Evolutionary conservation across 2,113 vertebrate species (phyloP), one percentile per base, ranked within the genome.

Genomic region (Peromyscus californicus): DNA sequence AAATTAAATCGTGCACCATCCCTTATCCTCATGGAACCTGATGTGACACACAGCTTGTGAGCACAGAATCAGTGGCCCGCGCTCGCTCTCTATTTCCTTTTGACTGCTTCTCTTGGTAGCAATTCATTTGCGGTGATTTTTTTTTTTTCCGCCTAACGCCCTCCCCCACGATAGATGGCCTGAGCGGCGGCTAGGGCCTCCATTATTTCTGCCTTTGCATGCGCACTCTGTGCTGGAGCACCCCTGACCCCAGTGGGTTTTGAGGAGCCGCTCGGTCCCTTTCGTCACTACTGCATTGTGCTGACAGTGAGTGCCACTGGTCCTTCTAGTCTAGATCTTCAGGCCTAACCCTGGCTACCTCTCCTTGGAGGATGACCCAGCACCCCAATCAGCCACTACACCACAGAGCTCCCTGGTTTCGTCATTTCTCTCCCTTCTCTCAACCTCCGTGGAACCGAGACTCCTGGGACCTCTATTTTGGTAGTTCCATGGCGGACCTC

Each of bases 41-140:
- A 65, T 8, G 0, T 48, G 59, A 54, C 2, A 61, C 6, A 0
- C 16, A 17, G 61, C 2, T 17, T 39, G 0, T 12, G 67, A 54
- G 42, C 3, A 1, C 51, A 61, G 61, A 57, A 39, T 86, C 57
- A 2, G 26, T 13, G 63, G 39, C 36, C 48, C 42, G 1, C 42
- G 5, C 57, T 61, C 79, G 5, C 57, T 61, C 79, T 63, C 92
- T 70, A 0, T 48, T 69, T 76, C 10, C 36, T 70, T 67, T 61
- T 29, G 10, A 26, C 24, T 36, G 22, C 26, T n/a, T 5, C 26
- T 83, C 15, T 87, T 39, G 39, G n/a, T 59, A 21, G 51, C 45
- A 80, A 63, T 76, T 69, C 36, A 12, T 57, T 75, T 75, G 7
- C 61, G 1, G 69, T 26, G 22, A 54, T 48, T 21, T 24, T 94